Conservation (phyloP, 2,113 vertebrate species). For the Dasyurus viverrinus region DNA sequence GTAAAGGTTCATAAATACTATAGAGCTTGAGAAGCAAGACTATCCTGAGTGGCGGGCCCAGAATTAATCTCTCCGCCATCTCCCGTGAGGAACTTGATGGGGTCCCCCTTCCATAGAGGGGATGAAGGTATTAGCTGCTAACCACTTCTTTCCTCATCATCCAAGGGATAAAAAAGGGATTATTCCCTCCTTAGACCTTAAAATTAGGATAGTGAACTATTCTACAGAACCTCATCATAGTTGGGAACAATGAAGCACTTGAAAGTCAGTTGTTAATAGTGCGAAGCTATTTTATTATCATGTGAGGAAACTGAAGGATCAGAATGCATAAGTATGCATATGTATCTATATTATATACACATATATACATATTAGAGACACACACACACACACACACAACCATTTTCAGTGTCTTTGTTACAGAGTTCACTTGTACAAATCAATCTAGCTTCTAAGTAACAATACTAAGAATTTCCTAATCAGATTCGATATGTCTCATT, state of each 20-base stretch:
- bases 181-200: background rate
- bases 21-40: background rate
- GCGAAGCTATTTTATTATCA: background rate
- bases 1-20: background rate
- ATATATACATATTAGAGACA: too few relatives aligned
- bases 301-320: background rate
- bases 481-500: background rate
- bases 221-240: background rate
- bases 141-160: background rate
- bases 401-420: background rate
- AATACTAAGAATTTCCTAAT: background rate
- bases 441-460: background rate
- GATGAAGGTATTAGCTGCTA: background rate
- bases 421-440: background rate
- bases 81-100: background rate
- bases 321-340: background rate
- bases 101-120: background rate
- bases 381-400: too few relatives aligned
- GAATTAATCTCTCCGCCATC: background rate
- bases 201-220: background rate
- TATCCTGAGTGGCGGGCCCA: background rate
- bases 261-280: background rate
- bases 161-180: background rate
- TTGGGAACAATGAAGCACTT: background rate
- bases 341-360: too few relatives aligned